phyloP scores from a whole-genome alignment of 2,888 invertebrate species.

The Oxyteleia sp. region DNA sequence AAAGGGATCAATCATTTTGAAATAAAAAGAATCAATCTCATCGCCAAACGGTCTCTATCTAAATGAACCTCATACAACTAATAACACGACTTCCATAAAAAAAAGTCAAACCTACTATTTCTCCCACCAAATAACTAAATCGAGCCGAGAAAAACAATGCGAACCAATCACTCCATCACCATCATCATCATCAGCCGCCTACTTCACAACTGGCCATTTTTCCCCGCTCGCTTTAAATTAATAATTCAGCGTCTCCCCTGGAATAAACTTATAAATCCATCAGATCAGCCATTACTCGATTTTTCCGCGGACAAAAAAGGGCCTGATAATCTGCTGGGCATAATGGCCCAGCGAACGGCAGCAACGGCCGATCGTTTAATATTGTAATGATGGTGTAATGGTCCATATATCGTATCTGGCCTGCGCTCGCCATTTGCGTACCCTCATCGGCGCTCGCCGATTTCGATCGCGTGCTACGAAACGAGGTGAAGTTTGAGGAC shows the following conservation, averaged over 20 bases:
- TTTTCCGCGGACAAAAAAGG: conserved; percentile 13
- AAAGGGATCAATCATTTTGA: too few species aligned
- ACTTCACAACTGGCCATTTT: too few species aligned
- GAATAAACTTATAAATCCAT: conserved; percentile 50
- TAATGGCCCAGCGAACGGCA: conserved; percentile 48
- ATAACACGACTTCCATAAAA: too few species aligned
- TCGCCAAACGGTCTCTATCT: too few species aligned
- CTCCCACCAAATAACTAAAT: too few species aligned
- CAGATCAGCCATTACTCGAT: conserved; percentile 18
- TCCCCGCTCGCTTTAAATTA: conserved; percentile 25
- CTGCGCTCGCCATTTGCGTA: conserved; percentile 36
- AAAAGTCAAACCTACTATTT: too few species aligned
- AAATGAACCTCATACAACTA: too few species aligned
- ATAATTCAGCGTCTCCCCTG: conserved; percentile 17
- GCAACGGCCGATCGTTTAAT: conserved; percentile 57
- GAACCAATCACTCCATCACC: too few species aligned
- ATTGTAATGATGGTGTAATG: conserved; percentile 63
- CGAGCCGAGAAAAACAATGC: too few species aligned
- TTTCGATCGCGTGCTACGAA: conserved; percentile 65
- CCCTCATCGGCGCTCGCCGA: conserved; percentile 28
- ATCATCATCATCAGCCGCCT: too few species aligned
- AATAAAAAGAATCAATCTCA: too few species aligned
- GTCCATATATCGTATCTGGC: conserved; percentile 14
- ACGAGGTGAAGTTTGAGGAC: conserved; percentile 63
- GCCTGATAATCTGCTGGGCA: conserved; percentile 34